These are phyloP conservation scores for Panthera uncia DNA, from an alignment of 2,113 vertebrate genomes.

Conservation along the genomic window DNA sequence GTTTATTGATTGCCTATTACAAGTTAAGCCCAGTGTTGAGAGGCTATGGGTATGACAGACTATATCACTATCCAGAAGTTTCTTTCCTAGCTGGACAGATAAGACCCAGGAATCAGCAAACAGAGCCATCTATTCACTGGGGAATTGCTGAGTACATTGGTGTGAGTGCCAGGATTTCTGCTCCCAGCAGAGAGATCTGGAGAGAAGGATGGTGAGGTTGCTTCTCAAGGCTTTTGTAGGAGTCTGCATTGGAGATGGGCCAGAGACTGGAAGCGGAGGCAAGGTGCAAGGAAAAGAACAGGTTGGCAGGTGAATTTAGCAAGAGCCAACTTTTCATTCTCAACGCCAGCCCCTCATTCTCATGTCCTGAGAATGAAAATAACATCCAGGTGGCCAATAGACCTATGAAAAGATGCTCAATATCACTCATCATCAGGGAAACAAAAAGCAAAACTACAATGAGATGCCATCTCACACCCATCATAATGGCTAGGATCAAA, in stretches of 20 bases:
- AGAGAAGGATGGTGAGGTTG: not conserved
- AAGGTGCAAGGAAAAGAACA: not conserved
- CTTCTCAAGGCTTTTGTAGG: constrained; percentile 22
- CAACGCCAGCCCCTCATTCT: not conserved
- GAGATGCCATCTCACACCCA: not conserved
- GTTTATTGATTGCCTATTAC: constrained; percentile 41
- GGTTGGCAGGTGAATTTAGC: not conserved
- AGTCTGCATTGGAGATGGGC: not conserved
- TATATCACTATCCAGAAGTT: constrained; percentile 13
- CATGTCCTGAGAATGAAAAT: not conserved
- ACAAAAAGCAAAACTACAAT: not conserved
- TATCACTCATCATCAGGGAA: not conserved
- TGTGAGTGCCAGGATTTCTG: constrained; percentile 3
- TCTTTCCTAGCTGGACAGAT: constrained; percentile 1
- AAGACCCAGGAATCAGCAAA: not conserved
- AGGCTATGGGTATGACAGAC: not conserved
- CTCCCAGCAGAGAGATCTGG: not conserved
- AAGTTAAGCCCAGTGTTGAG: constrained; percentile 32
- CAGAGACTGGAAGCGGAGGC: not conserved
- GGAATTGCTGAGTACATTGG: constrained; percentile 5
- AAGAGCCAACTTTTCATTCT: not conserved
- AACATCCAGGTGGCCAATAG: not conserved
- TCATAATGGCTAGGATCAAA: not conserved
- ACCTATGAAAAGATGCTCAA: not conserved
- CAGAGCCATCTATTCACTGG: not conserved